Conservation (phyloP, 1,140 invertebrate species). For the Himalopsyche phryganea region DNA sequence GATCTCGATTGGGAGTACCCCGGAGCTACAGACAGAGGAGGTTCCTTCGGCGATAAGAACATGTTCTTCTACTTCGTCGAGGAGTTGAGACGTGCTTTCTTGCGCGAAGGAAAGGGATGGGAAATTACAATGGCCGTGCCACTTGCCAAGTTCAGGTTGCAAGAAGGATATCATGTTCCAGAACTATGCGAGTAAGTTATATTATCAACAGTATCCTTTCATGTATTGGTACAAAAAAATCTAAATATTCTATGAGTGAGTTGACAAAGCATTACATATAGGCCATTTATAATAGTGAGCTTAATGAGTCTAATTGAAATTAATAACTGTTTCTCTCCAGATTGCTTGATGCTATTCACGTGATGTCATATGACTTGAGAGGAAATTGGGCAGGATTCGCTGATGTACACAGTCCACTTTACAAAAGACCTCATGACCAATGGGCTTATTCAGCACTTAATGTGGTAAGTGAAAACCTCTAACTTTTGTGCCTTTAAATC, state of each 20-base stretch:
- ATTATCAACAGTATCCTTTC: too few species aligned
- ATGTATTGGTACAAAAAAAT: too few species aligned
- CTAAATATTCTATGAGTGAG: too few species aligned
- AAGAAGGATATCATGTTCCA: constrained; percentile 85
- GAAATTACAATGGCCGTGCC: constrained; percentile 86
- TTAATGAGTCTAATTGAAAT: too few species aligned
- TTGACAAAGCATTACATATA: too few species aligned
- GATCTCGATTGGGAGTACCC: constrained; percentile 88
- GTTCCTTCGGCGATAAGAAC: constrained; percentile 78
- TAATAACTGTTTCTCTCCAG: constrained; percentile 51
- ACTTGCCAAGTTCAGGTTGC: constrained; percentile 76
- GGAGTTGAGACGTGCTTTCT: constrained; percentile 74
- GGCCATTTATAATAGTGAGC: too few species aligned
- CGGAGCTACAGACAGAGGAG: constrained; percentile 79
- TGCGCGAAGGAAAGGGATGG: constrained; percentile 70
- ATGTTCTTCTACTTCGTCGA: constrained; percentile 79
- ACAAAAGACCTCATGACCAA: constrained; percentile 78
- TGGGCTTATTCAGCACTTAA: constrained; percentile 85
- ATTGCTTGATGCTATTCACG: constrained; percentile 75
- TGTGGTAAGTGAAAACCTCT: constrained; percentile 60
- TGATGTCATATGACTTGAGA: constrained; percentile 88
- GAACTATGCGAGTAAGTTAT: constrained; percentile 76
- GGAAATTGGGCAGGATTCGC: constrained; percentile 91
- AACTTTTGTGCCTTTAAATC: background rate
- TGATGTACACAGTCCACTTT: constrained; percentile 81